Base-by-base conservation (phyloP, 2,113 vertebrate species). In the Oreochromis niloticus region DNA sequence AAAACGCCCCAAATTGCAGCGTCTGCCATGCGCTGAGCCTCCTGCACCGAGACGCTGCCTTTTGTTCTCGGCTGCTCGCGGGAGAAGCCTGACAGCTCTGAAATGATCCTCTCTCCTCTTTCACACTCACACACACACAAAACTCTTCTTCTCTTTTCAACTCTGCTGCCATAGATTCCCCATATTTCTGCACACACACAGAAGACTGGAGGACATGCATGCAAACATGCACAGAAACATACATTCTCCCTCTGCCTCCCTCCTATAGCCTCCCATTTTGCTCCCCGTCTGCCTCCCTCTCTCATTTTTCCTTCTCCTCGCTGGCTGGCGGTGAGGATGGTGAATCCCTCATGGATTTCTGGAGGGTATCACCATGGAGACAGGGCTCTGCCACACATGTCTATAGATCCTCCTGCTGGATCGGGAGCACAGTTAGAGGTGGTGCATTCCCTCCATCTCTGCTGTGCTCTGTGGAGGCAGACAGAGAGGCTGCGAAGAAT, bases 331-430 rank as follows among this genome's bases (percentile, higher is more conserved):
- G 93, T 82, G 91, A 95, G 96, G 92, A 95, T 94, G 95, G 95
- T 87, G 92, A 96, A 96, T 97, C 96, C 96, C 96, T 95, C 94
- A 94, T 95, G 96, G 95, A 96, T 96, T 97, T 96, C 95, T 96
- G 95, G 95, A 94, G 96, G 93, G 94, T 96, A 96, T 97, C 97
- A 96, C 97, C 97, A 97, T 97, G 96, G 97, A 94, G 96, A 97
- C 96, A 92, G 92, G 92, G 92, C 95, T 96, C 93, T 96, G 93
- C 95, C 94, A 95, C 96, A 95, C 95, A 93, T 95, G 94, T 95
- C 96, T 96, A 95, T 96, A 97, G 96, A 96, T 96, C 91, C 92
- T 95, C 85, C 91, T 93, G 93, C 93, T 94, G 94, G 95, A 95
- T 95, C 92, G 92, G 95, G 93, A 95, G 94, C 95, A 95, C 92